These are phyloP conservation scores for Parapristionchus giblindavisi DNA, from an alignment of 2,888 invertebrate species.

Conservation along the genomic window DNA sequence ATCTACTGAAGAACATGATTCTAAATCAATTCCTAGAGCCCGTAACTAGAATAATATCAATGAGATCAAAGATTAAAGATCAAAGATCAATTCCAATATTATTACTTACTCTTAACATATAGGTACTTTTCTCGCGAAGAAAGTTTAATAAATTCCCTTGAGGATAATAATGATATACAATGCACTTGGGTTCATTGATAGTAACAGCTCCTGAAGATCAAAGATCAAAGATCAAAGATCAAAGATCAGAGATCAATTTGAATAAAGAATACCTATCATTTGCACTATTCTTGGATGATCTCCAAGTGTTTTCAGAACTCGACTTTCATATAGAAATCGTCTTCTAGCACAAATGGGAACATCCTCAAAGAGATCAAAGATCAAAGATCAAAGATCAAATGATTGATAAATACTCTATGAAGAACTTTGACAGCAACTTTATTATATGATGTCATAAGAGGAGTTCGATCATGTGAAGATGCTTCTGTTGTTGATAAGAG, in stretches of 20 bases:
- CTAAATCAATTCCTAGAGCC: conserved; percentile 29
- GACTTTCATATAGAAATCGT: conserved; percentile 22
- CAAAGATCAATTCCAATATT: neutral
- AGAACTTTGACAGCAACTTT: conserved; percentile 16
- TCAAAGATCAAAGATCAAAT: neutral
- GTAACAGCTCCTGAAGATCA: conserved; percentile 25
- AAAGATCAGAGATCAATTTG: no score
- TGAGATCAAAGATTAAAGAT: neutral
- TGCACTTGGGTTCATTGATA: conserved; percentile 13
- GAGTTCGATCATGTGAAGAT: conserved; percentile 7
- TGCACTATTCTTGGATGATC: conserved; percentile 14
- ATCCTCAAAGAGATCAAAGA: neutral
- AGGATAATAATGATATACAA: conserved; percentile 25
- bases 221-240: no score
- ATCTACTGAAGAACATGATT: conserved; percentile 16
- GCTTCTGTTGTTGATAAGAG: conserved; percentile 21
- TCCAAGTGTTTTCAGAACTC: conserved; percentile 17
- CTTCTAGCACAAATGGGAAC: conserved; percentile 18
- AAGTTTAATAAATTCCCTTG: conserved; percentile 22
- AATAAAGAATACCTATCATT: conserved; percentile 5
- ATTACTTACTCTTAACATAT: conserved; percentile 21
- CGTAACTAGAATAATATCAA: neutral
- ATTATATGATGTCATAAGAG: conserved; percentile 6
- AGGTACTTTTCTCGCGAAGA: conserved; percentile 1
- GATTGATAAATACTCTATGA: conserved; percentile 7